phyloP scores from a whole-genome alignment of 2,113 vertebrate species.

The Tragulus kanchil region DNA sequence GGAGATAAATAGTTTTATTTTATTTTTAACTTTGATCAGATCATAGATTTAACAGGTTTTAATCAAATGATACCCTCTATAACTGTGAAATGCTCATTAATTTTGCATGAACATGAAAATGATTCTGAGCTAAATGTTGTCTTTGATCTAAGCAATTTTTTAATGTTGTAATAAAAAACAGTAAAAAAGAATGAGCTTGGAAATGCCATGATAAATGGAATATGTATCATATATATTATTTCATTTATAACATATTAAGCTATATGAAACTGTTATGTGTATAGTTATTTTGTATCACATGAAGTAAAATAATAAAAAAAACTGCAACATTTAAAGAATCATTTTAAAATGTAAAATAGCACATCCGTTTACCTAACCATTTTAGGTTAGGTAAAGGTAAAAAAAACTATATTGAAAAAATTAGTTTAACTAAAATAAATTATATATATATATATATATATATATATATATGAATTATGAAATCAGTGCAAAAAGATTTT shows the following conservation, averaged over 20 bases:
- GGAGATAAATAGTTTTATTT: neutral
- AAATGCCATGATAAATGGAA: neutral
- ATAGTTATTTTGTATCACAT: neutral
- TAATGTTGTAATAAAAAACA: neutral
- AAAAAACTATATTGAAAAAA: neutral
- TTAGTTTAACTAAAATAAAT: neutral
- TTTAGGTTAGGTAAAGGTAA: neutral
- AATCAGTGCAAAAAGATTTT: neutral
- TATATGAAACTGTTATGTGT: neutral
- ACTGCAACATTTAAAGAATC: neutral
- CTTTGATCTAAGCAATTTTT: slow-evolving; percentile 9
- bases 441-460: neutral
- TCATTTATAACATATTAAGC: neutral
- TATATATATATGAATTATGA: neutral
- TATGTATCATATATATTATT: neutral
- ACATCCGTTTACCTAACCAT: no score
- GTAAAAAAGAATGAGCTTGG: slow-evolving; percentile 40
- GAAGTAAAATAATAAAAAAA: neutral
- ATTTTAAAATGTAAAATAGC: no score
- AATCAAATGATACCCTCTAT: neutral
- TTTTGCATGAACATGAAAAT: slow-evolving; percentile 53
- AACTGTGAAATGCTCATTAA: slow-evolving; percentile 40
- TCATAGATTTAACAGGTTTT: neutral
- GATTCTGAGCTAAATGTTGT: neutral
- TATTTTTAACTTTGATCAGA: slow-evolving; percentile 12